Percentiles rank a stretch among this genome's conserved stretches.
Conservation (phyloP, 2,113 vertebrate species). For the Scalopus aquaticus region DNA sequence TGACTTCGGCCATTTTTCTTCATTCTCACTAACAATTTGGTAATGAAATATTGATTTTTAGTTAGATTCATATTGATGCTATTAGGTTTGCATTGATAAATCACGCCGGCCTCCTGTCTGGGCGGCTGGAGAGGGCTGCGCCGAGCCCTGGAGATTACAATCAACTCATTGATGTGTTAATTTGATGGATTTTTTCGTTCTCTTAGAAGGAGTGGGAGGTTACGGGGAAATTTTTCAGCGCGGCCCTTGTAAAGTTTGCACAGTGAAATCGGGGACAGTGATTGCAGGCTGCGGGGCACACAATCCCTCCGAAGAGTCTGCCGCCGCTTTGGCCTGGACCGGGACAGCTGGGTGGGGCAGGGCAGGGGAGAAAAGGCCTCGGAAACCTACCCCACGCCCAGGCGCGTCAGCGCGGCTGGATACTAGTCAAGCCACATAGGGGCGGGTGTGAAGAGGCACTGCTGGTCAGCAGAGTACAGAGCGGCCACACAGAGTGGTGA, state of each 20-base stretch:
- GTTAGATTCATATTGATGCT: constrained; percentile 99
- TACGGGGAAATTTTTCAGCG: constrained; percentile 86
- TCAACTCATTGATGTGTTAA: constrained; percentile 99
- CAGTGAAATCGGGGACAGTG: constrained; percentile 84
- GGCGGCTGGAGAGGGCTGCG: constrained; percentile 92
- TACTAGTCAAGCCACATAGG: no score
- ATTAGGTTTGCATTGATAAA: constrained; percentile 99
- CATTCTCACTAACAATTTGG: constrained; percentile 99
- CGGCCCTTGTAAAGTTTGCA: constrained; percentile 85
- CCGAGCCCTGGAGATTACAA: constrained; percentile 96
- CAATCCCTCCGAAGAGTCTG: not conserved
- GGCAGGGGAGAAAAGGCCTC: not conserved
- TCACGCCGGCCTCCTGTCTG: constrained; percentile 96
- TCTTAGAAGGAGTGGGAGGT: constrained; percentile 90
- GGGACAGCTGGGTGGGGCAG: not conserved
- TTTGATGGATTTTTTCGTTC: constrained; percentile 98
- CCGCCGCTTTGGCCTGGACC: not conserved
- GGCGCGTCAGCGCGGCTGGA: no score
- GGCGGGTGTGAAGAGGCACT: no score
- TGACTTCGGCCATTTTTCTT: constrained; percentile 98
- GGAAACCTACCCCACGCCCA: no score
- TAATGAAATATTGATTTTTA: constrained; percentile 99
- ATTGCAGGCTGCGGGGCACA: constrained; percentile 73
- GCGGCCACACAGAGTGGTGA: no score
- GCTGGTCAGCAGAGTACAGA: no score